These are phyloP conservation scores for Drosophila mercatorum DNA, from an alignment of 2,888 invertebrate species.

Conservation along the genomic window DNA sequence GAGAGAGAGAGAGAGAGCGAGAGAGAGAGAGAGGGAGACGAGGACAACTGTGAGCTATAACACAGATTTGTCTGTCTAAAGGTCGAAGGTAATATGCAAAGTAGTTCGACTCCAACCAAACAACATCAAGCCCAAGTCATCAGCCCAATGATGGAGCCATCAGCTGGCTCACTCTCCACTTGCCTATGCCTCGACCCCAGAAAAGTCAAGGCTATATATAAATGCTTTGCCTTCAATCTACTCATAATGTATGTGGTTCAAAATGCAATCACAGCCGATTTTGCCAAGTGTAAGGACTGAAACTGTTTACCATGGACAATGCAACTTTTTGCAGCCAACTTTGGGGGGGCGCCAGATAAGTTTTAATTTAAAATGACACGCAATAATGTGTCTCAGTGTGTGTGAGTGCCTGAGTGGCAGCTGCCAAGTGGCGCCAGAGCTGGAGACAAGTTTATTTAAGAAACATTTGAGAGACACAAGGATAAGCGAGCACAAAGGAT, in stretches of 20 bases:
- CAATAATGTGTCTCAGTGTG: slow-evolving; percentile 21
- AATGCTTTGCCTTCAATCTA: too few species aligned
- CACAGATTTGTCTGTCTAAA: too few species aligned
- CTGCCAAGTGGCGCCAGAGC: slow-evolving; percentile 38
- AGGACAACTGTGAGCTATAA: too few species aligned
- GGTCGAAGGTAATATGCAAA: too few species aligned
- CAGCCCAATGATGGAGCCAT: too few species aligned
- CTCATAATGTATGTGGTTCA: too few species aligned
- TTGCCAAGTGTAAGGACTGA: slow-evolving; percentile 16
- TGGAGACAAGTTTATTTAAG: slow-evolving; percentile 30
- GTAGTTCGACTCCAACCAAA: too few species aligned
- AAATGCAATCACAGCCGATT: neutral
- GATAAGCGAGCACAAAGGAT: slow-evolving; percentile 20
- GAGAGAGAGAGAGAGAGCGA: too few species aligned
- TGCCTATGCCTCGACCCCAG: neutral
- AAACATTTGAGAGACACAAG: slow-evolving; percentile 23
- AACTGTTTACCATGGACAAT: slow-evolving; percentile 15
- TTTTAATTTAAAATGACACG: slow-evolving; percentile 38
- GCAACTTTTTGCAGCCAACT: slow-evolving; percentile 31
- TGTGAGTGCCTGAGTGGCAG: slow-evolving; percentile 33
- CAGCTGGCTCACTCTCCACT: neutral
- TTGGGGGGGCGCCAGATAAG: slow-evolving; percentile 25
- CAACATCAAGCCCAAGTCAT: too few species aligned
- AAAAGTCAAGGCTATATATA: neutral
- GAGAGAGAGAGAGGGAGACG: too few species aligned